Conservation (phyloP, 2,113 vertebrate genomes). For the Ardeotis arabs region DNA sequence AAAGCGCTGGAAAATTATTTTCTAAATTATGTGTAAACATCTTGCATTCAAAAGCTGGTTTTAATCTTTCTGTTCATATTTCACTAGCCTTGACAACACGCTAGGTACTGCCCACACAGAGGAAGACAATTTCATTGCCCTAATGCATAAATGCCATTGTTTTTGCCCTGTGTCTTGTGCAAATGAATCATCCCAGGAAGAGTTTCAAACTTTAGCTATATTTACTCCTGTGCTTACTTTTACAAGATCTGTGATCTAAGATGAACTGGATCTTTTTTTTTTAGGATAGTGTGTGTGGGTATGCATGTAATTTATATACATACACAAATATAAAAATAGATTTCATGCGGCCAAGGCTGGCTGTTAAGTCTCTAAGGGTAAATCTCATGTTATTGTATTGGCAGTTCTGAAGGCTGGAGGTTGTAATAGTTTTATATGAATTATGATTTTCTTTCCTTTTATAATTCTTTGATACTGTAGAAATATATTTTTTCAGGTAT, state of each 20-base stretch:
- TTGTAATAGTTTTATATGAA: neutral
- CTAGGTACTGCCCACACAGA: neutral
- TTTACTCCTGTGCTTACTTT: slow-evolving; percentile 5
- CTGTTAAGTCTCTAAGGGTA: neutral
- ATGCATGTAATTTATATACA: neutral
- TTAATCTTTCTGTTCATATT: neutral
- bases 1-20: neutral
- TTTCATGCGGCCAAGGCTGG: neutral
- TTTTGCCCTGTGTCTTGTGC: neutral
- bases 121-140: neutral
- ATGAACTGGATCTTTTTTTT: neutral
- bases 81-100: neutral
- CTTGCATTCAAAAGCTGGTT: neutral
- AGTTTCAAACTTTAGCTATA: neutral
- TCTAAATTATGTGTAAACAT: neutral
- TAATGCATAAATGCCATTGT: neutral
- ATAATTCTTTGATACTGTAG: neutral
- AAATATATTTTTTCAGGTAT: neutral
- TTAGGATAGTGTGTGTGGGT: neutral
- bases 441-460: neutral
- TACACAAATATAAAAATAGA: neutral
- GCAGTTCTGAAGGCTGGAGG: neutral
- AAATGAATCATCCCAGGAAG: slow-evolving; percentile 21
- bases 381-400: neutral
- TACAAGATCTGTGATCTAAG: neutral